A percentile compares a stretch with the other conserved stretches of the same genome.
Evolutionary conservation across 2,797 vertebrate species (phyloP).

Genomic region (Melanotaenia maccullochi): DNA sequence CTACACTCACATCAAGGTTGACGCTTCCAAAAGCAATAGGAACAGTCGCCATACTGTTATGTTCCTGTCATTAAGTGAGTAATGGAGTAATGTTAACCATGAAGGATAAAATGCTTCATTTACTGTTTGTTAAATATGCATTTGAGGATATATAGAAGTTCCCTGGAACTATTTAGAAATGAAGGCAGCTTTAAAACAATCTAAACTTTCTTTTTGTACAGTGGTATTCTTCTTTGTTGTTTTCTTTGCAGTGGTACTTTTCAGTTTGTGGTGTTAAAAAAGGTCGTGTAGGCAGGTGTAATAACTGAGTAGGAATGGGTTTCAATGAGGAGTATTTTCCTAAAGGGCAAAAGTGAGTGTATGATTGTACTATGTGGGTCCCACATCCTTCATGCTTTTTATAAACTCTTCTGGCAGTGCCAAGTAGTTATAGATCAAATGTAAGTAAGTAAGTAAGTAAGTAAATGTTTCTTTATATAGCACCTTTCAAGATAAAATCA

Average conservation of each 20-base stretch:
- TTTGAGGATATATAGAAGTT: background rate
- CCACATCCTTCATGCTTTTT: background rate
- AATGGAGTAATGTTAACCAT: rapidly evolving
- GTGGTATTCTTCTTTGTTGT: background rate
- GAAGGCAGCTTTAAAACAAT: background rate
- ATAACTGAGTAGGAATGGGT: background rate
- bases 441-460: no score
- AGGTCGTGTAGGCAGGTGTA: no score
- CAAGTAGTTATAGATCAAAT: background rate
- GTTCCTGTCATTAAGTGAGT: constrained; percentile 77
- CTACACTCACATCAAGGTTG: constrained; percentile 75
- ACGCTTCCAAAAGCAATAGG: constrained; percentile 11
- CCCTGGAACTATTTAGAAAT: background rate
- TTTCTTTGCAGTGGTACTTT: no score
- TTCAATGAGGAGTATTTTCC: background rate
- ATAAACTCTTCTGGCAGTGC: background rate
- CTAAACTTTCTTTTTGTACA: background rate
- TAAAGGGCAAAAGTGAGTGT: background rate
- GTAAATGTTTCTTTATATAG: no score
- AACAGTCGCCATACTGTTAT: constrained; percentile 34
- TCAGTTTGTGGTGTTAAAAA: background rate
- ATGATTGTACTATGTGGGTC: background rate
- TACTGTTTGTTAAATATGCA: background rate
- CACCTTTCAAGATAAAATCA: no score
- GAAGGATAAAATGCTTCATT: background rate